A percentile compares a stretch with the other conserved stretches of the same genome.
Evolutionary conservation across 2,797 vertebrate species (phyloP).

Genomic region (Pseudochirops corinnae): DNA sequence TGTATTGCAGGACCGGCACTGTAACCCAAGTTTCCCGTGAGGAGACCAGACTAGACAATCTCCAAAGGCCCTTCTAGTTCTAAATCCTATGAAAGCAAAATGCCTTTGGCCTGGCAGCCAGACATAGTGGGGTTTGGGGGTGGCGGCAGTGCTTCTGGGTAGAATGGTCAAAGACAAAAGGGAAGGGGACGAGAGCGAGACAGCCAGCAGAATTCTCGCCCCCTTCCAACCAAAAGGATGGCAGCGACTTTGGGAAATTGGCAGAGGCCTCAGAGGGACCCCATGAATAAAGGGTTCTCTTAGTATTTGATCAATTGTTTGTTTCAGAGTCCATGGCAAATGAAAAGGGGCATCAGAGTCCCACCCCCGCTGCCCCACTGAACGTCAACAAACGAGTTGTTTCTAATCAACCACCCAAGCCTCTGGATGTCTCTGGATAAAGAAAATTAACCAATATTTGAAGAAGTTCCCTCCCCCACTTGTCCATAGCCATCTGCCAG

Average conservation of each 20-base stretch:
- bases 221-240: conserved; percentile 39
- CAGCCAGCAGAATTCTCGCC: background rate
- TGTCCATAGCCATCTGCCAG: conserved; percentile 74
- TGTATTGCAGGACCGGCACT: no score
- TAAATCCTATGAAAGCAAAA: background rate
- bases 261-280: conserved; percentile 27
- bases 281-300: conserved; percentile 53
- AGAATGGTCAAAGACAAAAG: background rate
- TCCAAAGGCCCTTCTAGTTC: background rate
- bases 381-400: conserved; percentile 78
- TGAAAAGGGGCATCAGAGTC: conserved; percentile 53
- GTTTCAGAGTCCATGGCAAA: conserved; percentile 74
- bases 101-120: background rate
- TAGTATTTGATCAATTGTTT: conserved; percentile 77
- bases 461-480: conserved; percentile 69
- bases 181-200: background rate
- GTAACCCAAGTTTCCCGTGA: background rate
- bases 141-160: background rate
- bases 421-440: conserved; percentile 77
- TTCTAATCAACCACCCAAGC: conserved; percentile 74
- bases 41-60: background rate
- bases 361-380: conserved; percentile 47
- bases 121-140: background rate
- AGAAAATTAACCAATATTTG: conserved; percentile 78
- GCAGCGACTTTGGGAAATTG: conserved; percentile 22